Evolutionary conservation across 2,888 invertebrate species (phyloP).

Genomic region (Perithous albicinctus): DNA sequence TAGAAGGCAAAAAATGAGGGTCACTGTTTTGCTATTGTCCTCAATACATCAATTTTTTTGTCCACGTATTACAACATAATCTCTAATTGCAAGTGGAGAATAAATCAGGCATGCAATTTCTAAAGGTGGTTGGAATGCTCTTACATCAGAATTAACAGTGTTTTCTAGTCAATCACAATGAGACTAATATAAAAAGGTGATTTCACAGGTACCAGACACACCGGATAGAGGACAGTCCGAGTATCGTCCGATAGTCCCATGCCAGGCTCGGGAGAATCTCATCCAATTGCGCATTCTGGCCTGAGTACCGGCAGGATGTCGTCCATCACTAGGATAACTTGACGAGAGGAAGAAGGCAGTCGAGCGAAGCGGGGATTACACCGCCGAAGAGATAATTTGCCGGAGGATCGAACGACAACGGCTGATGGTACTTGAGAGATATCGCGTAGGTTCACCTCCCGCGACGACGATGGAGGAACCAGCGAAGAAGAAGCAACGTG

Average conservation of each 20-base stretch:
- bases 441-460: constrained; percentile 85
- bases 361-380: constrained; percentile 54
- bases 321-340: constrained; percentile 75
- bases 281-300: not conserved
- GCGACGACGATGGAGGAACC: constrained; percentile 92
- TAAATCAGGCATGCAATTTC: no score
- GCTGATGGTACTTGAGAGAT: constrained; percentile 89
- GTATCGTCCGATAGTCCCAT: constrained; percentile 30
- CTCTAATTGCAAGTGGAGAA: no score
- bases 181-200: not conserved
- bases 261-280: not conserved
- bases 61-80: no score
- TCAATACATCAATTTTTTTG: no score
- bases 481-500: constrained; percentile 93
- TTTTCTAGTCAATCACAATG: no score
- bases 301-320: constrained; percentile 58
- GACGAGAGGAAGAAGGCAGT: constrained; percentile 68
- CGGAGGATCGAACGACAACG: constrained; percentile 52
- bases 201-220: constrained; percentile 31
- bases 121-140: no score
- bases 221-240: not conserved
- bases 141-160: no score
- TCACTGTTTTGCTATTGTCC: no score
- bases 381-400: not conserved
- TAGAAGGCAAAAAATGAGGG: no score